These are phyloP conservation scores for Rhagologus leucostigma DNA, from an alignment of 2,113 vertebrate species.

Conservation along the genomic window DNA sequence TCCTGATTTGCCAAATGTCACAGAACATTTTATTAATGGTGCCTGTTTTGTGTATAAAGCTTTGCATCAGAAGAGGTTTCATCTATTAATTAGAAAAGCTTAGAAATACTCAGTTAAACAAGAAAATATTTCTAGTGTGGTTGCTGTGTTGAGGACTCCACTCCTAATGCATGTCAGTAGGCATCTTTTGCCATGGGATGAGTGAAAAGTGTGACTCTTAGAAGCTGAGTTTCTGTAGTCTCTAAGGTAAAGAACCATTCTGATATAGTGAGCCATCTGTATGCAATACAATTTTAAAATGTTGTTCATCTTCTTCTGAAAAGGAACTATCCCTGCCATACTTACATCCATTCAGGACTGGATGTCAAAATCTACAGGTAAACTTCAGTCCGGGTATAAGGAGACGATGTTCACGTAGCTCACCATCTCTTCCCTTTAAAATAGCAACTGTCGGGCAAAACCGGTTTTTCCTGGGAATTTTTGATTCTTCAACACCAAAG, in stretches of 20 bases:
- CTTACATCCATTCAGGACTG: not conserved
- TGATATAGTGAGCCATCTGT: not conserved
- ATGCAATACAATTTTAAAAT: not conserved
- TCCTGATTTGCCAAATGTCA: conserved; percentile 27
- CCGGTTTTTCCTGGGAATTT: not conserved
- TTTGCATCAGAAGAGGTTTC: not conserved
- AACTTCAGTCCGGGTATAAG: not conserved
- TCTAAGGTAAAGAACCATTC: not conserved
- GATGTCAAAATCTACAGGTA: not conserved
- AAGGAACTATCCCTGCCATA: not conserved
- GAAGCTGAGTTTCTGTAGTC: not conserved
- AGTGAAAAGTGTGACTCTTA: not conserved
- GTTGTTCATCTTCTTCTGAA: not conserved
- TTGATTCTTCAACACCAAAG: not conserved
- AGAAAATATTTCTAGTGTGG: not conserved
- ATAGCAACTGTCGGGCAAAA: not conserved
- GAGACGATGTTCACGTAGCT: not conserved
- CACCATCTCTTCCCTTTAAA: not conserved
- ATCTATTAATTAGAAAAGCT: not conserved
- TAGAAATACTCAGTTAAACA: not conserved
- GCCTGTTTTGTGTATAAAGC: conserved; percentile 1
- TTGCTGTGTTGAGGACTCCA: not conserved
- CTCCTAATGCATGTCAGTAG: not conserved
- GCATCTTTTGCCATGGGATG: not conserved
- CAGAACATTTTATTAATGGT: conserved; percentile 15